A percentile compares a stretch with the other conserved stretches of the same genome.
Conservation (phyloP, 2,797 vertebrate genomes). For the Monodelphis domestica region DNA sequence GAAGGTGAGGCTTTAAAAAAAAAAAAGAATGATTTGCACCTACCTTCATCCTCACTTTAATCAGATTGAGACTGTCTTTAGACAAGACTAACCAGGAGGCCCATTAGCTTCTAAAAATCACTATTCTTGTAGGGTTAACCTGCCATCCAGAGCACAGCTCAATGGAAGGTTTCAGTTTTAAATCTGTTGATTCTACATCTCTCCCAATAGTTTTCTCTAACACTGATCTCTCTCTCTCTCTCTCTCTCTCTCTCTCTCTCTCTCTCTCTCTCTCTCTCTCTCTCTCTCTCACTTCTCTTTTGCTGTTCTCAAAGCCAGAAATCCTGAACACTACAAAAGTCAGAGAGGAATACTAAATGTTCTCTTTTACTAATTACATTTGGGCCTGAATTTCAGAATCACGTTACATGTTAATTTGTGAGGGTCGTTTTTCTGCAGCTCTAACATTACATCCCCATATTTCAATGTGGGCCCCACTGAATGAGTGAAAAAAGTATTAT, state of each 20-base stretch:
- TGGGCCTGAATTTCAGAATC: constrained; percentile 18
- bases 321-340: neutral
- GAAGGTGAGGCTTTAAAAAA: no score
- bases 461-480: constrained; percentile 2
- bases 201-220: neutral
- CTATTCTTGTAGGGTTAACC: neutral
- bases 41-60: neutral
- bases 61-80: neutral
- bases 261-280: no score
- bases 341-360: neutral
- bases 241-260: no score
- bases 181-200: constrained; percentile 33
- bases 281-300: no score
- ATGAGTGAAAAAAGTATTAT: constrained; percentile 37
- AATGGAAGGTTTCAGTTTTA: neutral
- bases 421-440: constrained; percentile 19
- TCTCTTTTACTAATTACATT: constrained; percentile 10
- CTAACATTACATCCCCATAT: constrained; percentile 22
- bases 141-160: neutral
- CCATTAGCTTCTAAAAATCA: constrained; percentile 34
- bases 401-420: neutral
- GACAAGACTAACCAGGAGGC: constrained; percentile 3
- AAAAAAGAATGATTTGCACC: constrained; percentile 12
- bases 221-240: no score
- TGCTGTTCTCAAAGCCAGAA: constrained; percentile 39